Evolutionary conservation across 2,888 invertebrate genomes (phyloP).

Genomic region (Caprella mutica): DNA sequence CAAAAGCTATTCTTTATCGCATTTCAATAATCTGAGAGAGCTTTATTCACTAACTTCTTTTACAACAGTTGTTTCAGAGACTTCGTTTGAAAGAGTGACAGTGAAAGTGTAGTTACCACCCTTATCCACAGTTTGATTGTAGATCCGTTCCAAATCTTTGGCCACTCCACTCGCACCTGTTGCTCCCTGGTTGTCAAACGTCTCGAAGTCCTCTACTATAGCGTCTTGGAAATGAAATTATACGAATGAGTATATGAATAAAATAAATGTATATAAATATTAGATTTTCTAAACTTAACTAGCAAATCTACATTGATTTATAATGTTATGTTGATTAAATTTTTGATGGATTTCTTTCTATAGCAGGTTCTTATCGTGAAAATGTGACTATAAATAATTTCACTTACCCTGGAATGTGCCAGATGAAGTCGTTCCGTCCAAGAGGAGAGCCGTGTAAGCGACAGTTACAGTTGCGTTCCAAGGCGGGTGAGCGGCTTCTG

Average conservation of each 20-base stretch:
- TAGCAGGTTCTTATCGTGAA: no score
- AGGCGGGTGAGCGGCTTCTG: slow-evolving; percentile 17
- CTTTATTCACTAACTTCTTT: neutral
- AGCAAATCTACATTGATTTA: no score
- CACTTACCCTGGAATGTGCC: no score
- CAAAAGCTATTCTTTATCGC: neutral
- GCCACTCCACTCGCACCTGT: neutral
- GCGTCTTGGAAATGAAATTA: neutral
- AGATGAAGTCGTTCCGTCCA: no score
- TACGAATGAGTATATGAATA: neutral
- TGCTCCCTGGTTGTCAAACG: neutral
- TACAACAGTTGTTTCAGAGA: slow-evolving; percentile 6
- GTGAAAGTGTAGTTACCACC: slow-evolving; percentile 8
- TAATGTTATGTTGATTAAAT: no score
- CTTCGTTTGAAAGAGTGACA: slow-evolving; percentile 12
- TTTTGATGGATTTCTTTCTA: no score
- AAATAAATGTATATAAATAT: no score
- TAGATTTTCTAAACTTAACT: no score
- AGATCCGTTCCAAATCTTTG: neutral
- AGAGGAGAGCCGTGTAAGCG: neutral
- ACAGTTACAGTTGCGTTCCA: slow-evolving; percentile 12
- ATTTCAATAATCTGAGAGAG: neutral
- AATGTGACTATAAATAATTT: no score
- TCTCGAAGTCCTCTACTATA: slow-evolving; percentile 10
- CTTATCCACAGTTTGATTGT: neutral